A percentile compares a stretch with the other conserved stretches of the same genome.
Evolutionary conservation across 1,140 invertebrate genomes (phyloP).

Genomic region (Phymastichus coffea): DNA sequence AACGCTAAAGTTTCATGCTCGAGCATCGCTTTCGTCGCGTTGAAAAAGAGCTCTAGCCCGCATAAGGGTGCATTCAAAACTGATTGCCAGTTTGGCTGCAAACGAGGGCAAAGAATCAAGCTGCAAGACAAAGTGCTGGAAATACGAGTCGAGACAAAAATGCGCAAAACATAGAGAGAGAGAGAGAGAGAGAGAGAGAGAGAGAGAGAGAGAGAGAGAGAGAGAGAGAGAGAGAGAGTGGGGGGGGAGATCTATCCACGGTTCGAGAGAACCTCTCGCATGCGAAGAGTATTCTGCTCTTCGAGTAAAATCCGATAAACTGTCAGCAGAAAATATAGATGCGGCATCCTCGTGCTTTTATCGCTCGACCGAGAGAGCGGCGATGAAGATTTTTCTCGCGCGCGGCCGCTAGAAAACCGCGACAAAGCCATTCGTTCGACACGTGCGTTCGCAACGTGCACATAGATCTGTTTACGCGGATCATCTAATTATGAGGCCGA

Average conservation of each 20-base stretch:
- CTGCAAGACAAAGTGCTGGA: too few relatives aligned
- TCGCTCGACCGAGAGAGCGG: background rate
- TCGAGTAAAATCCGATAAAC: slow-evolving; percentile 7
- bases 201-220: background rate
- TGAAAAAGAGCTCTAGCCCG: background rate
- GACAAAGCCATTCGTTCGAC: too few relatives aligned
- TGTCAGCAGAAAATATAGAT: background rate
- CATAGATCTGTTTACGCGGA: too few relatives aligned
- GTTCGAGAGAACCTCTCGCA: slow-evolving; percentile 31
- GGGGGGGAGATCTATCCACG: slow-evolving; percentile 26
- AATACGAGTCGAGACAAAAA: too few relatives aligned
- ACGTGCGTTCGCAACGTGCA: too few relatives aligned
- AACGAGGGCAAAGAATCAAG: too few relatives aligned
- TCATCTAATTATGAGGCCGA: too few relatives aligned
- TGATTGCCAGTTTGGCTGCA: too few relatives aligned
- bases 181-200: background rate
- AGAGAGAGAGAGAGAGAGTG: background rate
- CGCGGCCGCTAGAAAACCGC: background rate
- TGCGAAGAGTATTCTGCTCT: too few relatives aligned
- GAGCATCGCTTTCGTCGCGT: background rate
- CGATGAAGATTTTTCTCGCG: background rate
- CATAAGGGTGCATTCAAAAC: background rate
- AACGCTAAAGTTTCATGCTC: too few relatives aligned
- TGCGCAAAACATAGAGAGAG: background rate
- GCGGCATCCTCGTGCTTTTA: background rate